Evolutionary conservation across 1,140 invertebrate genomes (phyloP), one percentile per base, ranked within the genome.

Genomic region (Chlorops oryzae): DNA sequence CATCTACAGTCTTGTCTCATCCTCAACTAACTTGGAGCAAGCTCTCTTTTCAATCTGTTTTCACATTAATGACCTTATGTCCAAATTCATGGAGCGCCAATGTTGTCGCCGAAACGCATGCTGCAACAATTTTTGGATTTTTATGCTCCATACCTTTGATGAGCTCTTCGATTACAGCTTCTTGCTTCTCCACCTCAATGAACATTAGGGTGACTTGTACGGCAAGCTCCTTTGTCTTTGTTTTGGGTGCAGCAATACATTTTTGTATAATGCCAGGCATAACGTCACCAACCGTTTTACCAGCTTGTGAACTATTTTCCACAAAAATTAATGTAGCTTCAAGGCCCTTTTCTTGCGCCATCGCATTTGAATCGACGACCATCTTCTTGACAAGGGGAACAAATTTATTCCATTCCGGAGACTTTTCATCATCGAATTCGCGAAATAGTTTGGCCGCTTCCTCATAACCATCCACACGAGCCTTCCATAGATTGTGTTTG

Each of bases 401-500:
- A 75, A 87, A 98, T 73, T 93, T 95, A 50, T 81, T 86, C 81
- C 93, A 97, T 67, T 97, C 93, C 2, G 90, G 82, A 39, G 88
- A 88, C 66, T 96, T 96, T 65, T 96, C 92, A 76, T 96, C 91
- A 52, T 87, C 84, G 52, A 90, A 84, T 57, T 84, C 81, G 39
- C 83, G 78, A 75, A 98, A 96, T 7, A 90, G 75, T 70, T 96
- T 96, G 4, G 84, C 80, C 0, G 91, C 87, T 72, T 96, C 92
- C 76, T 97, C 92, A 63, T 96, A 98, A 1, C 92, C 95, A 63
- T 85, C 83, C 0, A 96, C 77, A 62, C 95, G 79, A 4, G 93
- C 94, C 73, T 96, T 96, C 94, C 94, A 98, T 50, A 87, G 80
- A 77, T 96, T 97, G 69, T 97, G 92, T 15, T 88, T 81, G 74